phyloP scores from a whole-genome alignment of 2,888 invertebrate species.

The Hylaea fasciaria region DNA sequence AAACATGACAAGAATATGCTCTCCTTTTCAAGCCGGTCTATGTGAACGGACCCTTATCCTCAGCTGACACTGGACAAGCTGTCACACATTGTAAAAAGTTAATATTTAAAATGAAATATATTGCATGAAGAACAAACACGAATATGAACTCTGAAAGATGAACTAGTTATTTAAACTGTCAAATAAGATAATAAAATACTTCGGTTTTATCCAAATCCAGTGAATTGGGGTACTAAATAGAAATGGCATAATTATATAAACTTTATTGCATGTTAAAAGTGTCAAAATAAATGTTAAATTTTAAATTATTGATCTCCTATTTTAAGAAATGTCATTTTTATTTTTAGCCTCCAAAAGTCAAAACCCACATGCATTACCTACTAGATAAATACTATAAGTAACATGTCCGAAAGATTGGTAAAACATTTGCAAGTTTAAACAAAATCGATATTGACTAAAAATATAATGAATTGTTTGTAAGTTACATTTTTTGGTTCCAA shows the following conservation, averaged over 20 bases:
- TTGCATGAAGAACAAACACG: conserved; percentile 19
- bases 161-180: conserved; percentile 23
- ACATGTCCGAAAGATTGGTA: not conserved
- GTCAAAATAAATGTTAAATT: conserved; percentile 17
- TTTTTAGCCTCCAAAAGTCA: conserved; percentile 12
- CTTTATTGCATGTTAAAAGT: conserved; percentile 20
- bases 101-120: conserved; percentile 6
- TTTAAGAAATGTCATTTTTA: conserved; percentile 31
- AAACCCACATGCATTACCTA: not conserved
- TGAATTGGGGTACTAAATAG: conserved; percentile 14
- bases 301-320: conserved; percentile 27
- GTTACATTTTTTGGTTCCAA: not conserved
- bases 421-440: not conserved
- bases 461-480: not conserved
- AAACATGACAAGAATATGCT: too few relatives aligned
- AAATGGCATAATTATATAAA: conserved; percentile 25
- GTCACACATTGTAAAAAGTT: conserved; percentile 15
- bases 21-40: too few relatives aligned
- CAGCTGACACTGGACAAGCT: conserved; percentile 3
- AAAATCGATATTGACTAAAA: conserved; percentile 5
- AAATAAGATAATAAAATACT: conserved; percentile 13
- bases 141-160: conserved; percentile 13
- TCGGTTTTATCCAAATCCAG: conserved; percentile 15
- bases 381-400: not conserved
- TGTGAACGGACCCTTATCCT: conserved; percentile 9